A percentile compares a stretch with the other conserved stretches of the same genome.
Evolutionary conservation across 2,113 vertebrate genomes (phyloP).

Genomic region (Plectropomus leopardus): DNA sequence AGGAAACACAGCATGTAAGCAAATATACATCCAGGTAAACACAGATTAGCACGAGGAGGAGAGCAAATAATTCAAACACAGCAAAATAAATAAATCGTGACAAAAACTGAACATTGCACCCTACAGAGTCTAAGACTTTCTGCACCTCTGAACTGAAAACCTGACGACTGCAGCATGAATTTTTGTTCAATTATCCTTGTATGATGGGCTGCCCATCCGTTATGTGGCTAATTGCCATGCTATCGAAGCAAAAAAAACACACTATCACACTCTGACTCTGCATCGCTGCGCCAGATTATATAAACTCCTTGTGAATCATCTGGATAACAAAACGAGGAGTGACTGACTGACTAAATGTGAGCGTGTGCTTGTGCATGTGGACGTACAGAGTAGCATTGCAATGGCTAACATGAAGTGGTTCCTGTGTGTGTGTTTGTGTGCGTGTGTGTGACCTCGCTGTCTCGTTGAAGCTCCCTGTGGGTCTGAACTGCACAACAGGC

Average conservation of each 20-base stretch:
- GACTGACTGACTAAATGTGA: slow-evolving; percentile 29
- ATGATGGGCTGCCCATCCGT: slow-evolving; percentile 81
- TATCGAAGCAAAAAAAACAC: slow-evolving; percentile 82
- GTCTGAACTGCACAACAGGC: slow-evolving; percentile 41
- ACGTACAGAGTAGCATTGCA: slow-evolving; percentile 67
- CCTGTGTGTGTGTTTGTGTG: no score
- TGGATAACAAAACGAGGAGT: slow-evolving; percentile 66
- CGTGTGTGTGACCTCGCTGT: no score
- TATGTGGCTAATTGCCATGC: slow-evolving; percentile 83
- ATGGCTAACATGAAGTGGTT: slow-evolving; percentile 37
- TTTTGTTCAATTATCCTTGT: slow-evolving; percentile 82
- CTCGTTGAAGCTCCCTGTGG: slow-evolving; percentile 3
- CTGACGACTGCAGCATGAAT: slow-evolving; percentile 76
- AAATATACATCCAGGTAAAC: slow-evolving; percentile 46
- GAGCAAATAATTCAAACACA: slow-evolving; percentile 29
- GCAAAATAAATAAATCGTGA: background rate
- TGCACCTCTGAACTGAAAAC: slow-evolving; percentile 61
- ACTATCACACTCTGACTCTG: slow-evolving; percentile 74
- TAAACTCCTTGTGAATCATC: slow-evolving; percentile 78
- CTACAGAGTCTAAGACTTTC: background rate
- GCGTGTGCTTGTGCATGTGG: background rate
- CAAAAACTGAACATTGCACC: background rate
- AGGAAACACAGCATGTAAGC: slow-evolving; percentile 27
- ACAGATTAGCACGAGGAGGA: slow-evolving; percentile 18
- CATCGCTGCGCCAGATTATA: slow-evolving; percentile 77